These are phyloP conservation scores for Molossus molossus DNA, from an alignment of 2,797 vertebrate genomes.

Conservation along the genomic window DNA sequence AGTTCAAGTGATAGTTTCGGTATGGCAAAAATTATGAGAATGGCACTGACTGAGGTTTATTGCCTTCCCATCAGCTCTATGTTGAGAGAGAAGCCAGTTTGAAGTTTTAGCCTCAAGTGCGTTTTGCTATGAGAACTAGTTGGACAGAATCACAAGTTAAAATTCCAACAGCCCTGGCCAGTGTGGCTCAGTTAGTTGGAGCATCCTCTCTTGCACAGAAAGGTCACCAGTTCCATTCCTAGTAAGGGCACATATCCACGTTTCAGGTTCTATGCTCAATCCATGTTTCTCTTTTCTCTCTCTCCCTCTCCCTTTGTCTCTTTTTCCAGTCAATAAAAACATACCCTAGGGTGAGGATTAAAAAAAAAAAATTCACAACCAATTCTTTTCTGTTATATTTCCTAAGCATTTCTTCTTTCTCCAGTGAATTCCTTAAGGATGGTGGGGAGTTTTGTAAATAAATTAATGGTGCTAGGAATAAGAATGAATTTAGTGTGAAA, in stretches of 20 bases:
- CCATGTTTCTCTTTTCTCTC: neutral
- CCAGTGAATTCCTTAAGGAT: neutral
- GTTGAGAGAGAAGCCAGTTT: neutral
- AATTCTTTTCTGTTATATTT: constrained; percentile 37
- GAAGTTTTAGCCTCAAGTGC: neutral
- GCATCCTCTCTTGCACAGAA: neutral
- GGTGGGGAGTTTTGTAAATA: neutral
- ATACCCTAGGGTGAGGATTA: neutral
- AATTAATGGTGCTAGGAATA: neutral
- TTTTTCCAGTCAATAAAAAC: neutral
- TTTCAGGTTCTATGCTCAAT: neutral
- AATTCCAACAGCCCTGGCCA: neutral
- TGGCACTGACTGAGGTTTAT: neutral
- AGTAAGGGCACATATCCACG: neutral
- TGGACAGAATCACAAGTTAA: constrained; percentile 19
- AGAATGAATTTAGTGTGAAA: neutral
- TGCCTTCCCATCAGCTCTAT: neutral
- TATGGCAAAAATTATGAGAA: neutral
- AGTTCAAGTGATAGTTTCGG: neutral
- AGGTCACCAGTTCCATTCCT: neutral
- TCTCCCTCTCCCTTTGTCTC: neutral
- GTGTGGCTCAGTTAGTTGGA: neutral
- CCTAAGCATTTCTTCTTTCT: constrained; percentile 12
- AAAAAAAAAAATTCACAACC: constrained; percentile 3
- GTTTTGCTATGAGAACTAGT: neutral